Evolutionary conservation across 2,888 invertebrate genomes (phyloP).

Genomic region (Papilio protenor): DNA sequence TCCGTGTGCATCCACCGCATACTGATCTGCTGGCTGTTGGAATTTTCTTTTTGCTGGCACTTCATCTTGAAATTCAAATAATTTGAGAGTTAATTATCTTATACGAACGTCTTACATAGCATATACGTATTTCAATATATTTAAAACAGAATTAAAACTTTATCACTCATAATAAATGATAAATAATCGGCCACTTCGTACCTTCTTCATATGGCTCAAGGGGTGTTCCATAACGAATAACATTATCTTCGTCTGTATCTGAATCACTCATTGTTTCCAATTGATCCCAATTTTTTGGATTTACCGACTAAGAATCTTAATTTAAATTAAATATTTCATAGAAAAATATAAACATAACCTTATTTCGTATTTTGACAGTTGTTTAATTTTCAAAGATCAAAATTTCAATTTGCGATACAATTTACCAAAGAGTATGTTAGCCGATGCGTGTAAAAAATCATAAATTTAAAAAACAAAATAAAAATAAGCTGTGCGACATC

Average conservation of each 20-base stretch:
- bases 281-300: conserved; percentile 21
- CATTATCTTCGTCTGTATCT: conserved; percentile 86
- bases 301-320: background rate
- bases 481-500: no score
- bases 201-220: conserved; percentile 94
- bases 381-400: background rate
- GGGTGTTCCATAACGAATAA: conserved; percentile 91
- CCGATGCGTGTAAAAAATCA: background rate
- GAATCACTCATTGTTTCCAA: conserved; percentile 64
- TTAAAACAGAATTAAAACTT: conserved; percentile 1
- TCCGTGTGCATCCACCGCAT: conserved; percentile 95
- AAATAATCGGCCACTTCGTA: conserved; percentile 57
- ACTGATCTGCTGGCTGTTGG: conserved; percentile 90
- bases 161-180: background rate
- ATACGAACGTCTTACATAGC: background rate
- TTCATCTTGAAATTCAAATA: conserved; percentile 85
- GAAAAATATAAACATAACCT: conserved; percentile 35
- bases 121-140: background rate
- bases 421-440: background rate
- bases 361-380: conserved; percentile 9
- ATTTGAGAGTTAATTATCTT: conserved; percentile 4
- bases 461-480: background rate
- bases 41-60: conserved; percentile 92
- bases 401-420: background rate
- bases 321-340: background rate